Evolutionary conservation across 2,797 vertebrate genomes (phyloP).

Genomic region (Amblyraja radiata): DNA sequence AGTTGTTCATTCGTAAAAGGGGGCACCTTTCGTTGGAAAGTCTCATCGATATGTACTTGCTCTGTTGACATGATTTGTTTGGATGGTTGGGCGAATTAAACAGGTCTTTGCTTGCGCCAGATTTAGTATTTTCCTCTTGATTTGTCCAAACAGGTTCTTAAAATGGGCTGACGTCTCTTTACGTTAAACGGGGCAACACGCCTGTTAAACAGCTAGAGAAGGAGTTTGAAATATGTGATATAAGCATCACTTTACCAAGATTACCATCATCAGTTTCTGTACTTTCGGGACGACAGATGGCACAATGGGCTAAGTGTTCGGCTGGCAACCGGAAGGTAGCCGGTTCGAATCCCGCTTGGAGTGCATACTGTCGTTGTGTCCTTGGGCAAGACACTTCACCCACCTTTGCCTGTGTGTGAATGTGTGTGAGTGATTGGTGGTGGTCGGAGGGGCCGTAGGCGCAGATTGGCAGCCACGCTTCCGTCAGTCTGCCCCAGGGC

Average conservation of each 20-base stretch:
- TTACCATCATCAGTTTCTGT: not conserved
- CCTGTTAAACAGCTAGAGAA: not conserved
- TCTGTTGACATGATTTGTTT: not conserved
- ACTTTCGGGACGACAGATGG: no score
- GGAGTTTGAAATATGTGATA: not conserved
- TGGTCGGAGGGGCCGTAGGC: no score
- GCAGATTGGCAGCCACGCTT: no score
- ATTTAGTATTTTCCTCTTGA: not conserved
- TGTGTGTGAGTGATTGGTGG: no score
- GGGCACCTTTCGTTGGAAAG: not conserved
- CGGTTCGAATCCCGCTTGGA: no score
- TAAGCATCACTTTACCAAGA: not conserved
- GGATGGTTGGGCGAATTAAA: not conserved
- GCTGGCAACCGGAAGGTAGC: no score
- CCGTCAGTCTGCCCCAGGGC: no score
- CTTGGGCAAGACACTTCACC: no score
- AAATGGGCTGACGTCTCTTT: not conserved
- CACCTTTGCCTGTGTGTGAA: no score
- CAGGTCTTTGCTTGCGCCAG: not conserved
- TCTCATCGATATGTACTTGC: not conserved
- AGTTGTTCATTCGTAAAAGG: not conserved
- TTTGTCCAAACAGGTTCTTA: constrained; percentile 10
- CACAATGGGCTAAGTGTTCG: no score
- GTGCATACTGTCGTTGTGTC: no score
- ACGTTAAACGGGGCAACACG: not conserved